phyloP scores from a whole-genome alignment of 2,797 vertebrate genomes.

The Apogon talboti region DNA sequence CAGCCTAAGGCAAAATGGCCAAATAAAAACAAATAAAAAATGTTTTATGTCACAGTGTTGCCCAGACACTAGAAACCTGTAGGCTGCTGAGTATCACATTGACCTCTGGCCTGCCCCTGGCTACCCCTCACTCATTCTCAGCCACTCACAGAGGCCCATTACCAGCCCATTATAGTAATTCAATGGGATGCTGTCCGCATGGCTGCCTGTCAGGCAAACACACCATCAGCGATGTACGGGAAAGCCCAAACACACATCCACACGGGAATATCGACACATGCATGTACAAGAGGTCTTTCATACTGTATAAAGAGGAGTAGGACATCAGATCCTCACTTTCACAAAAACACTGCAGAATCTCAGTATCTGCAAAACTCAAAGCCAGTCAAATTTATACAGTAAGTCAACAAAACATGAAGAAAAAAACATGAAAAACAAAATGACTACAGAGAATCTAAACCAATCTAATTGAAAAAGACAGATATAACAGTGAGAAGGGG shows the following conservation, averaged over 20 bases:
- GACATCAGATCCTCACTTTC: not conserved
- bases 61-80: constrained; percentile 16
- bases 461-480: not conserved
- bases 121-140: constrained; percentile 2
- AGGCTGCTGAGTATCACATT: constrained; percentile 17
- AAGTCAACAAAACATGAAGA: not conserved
- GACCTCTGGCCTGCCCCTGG: constrained; percentile 31
- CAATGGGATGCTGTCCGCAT: constrained; percentile 58
- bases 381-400: not conserved
- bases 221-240: not conserved
- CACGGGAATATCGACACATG: constrained; percentile 8
- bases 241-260: constrained; percentile 29
- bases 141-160: constrained; percentile 56
- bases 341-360: not conserved
- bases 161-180: constrained; percentile 68
- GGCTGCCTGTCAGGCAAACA: constrained; percentile 27
- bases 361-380: constrained; percentile 5
- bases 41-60: not conserved
- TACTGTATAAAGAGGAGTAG: too few relatives aligned
- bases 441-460: not conserved
- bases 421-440: not conserved
- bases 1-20: not conserved
- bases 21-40: too few relatives aligned
- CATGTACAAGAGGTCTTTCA: too few relatives aligned
- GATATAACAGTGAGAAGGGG: not conserved